phyloP scores from a whole-genome alignment of 23 tunicate genomes.

The Diplosoma virens region DNA sequence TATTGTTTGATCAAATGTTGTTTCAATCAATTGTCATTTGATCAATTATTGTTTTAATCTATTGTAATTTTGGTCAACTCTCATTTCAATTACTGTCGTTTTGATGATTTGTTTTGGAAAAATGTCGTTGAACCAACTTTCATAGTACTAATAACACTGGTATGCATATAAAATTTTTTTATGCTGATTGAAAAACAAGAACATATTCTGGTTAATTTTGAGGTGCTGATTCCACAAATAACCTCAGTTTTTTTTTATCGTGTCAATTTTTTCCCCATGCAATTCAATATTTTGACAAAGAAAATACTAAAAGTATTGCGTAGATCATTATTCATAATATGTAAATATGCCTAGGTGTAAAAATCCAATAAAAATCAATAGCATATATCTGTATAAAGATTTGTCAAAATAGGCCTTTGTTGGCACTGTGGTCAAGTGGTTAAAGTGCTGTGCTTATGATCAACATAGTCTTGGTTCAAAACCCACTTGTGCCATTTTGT shows the following conservation, averaged over 20 bases:
- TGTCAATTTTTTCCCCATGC: slow-evolving; percentile 5
- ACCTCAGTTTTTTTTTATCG: slow-evolving; percentile 2
- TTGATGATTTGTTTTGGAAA: too few relatives aligned
- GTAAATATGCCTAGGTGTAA: slow-evolving; percentile 3
- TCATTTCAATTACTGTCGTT: too few relatives aligned
- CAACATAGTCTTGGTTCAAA: too few relatives aligned
- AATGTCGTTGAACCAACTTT: too few relatives aligned
- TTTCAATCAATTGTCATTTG: too few relatives aligned
- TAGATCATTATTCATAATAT: background rate
- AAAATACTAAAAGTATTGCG: background rate
- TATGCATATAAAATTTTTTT: background rate
- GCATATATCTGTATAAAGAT: slow-evolving; percentile 6
- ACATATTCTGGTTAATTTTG: slow-evolving; percentile 1
- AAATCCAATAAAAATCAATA: background rate
- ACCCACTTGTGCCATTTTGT: too few relatives aligned
- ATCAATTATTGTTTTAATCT: too few relatives aligned
- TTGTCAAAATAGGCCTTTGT: background rate
- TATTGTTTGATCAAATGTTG: too few relatives aligned
- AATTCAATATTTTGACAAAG: slow-evolving; percentile 9
- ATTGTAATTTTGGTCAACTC: too few relatives aligned
- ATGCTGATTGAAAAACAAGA: background rate
- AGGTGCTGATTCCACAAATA: slow-evolving; percentile 12
- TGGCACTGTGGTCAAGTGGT: too few relatives aligned
- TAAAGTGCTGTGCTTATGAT: too few relatives aligned
- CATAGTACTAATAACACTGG: background rate